These are phyloP conservation scores for Cacoxenus indagator DNA, from an alignment of 2,888 invertebrate species.

Conservation along the genomic window DNA sequence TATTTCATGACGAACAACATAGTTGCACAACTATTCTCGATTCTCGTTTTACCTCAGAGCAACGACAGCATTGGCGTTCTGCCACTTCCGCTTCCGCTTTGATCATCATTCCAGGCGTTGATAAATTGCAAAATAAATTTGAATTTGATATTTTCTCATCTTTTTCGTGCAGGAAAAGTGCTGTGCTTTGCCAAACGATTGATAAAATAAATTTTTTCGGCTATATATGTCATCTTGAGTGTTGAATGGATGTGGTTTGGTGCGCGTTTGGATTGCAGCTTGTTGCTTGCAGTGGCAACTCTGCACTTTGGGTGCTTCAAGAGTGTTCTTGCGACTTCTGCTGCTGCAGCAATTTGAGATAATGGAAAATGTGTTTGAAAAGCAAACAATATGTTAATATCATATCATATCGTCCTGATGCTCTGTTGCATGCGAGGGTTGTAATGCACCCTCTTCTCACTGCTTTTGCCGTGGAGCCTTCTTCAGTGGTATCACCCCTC, in stretches of 20 bases:
- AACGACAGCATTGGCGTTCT: neutral
- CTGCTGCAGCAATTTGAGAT: constrained; percentile 46
- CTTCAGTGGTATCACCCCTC: too few species aligned
- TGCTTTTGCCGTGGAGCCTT: too few species aligned
- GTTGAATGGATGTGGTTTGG: too few species aligned
- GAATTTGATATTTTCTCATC: neutral
- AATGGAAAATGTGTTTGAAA: constrained; percentile 50
- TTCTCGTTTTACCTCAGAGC: neutral
- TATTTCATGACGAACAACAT: constrained; percentile 46
- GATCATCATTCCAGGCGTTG: constrained; percentile 37
- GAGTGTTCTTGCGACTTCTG: constrained; percentile 10
- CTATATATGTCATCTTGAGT: neutral
- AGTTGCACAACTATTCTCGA: neutral
- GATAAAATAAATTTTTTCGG: neutral
- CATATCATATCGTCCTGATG: neutral
- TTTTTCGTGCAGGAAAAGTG: neutral
- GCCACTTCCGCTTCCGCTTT: constrained; percentile 40
- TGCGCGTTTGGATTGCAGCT: neutral
- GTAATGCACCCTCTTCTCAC: neutral
- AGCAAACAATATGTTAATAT: constrained; percentile 61
- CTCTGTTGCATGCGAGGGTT: neutral
- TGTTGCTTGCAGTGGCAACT: neutral
- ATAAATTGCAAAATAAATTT: constrained; percentile 54
- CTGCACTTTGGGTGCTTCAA: neutral
- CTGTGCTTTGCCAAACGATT: neutral